A percentile compares a stretch with the other conserved stretches of the same genome.
These are phyloP conservation scores for Sesia bembeciformis DNA, from an alignment of 2,888 invertebrate species.

Conservation along the genomic window DNA sequence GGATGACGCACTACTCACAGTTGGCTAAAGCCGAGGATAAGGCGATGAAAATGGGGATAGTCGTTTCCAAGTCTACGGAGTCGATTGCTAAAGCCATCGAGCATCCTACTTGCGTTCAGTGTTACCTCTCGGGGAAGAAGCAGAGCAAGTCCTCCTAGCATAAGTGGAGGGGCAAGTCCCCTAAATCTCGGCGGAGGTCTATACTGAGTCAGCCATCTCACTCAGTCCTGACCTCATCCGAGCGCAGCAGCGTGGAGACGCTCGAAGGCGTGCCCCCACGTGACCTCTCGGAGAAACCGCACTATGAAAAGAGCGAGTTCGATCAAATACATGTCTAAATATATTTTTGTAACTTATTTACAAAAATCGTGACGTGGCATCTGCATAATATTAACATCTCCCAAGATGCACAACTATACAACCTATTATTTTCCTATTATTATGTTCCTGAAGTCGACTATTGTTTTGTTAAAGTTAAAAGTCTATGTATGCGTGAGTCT, in stretches of 20 bases:
- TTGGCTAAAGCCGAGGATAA: constrained; percentile 67
- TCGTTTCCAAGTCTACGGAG: constrained; percentile 72
- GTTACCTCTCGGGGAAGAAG: constrained; percentile 78
- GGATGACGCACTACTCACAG: constrained; percentile 65
- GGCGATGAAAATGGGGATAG: constrained; percentile 70
- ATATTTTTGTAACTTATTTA: neutral
- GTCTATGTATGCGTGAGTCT: neutral
- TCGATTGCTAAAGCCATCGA: constrained; percentile 75
- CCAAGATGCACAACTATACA: neutral
- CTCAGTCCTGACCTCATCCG: constrained; percentile 51
- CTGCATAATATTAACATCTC: neutral
- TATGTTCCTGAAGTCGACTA: neutral
- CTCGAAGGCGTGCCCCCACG: constrained; percentile 45
- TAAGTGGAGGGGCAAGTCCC: constrained; percentile 79
- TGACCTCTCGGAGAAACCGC: constrained; percentile 29
- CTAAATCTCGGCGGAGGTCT: constrained; percentile 58
- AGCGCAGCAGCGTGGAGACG: constrained; percentile 63
- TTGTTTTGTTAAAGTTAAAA: neutral
- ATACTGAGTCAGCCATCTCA: constrained; percentile 28
- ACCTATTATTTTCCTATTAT: neutral
- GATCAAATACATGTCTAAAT: constrained; percentile 77
- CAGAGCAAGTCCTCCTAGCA: constrained; percentile 77
- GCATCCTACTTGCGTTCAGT: constrained; percentile 82
- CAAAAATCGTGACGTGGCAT: neutral
- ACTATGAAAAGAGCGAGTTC: constrained; percentile 42